Base-by-base conservation (phyloP, 2,797 vertebrate species). In the Coilia nasus region DNA sequence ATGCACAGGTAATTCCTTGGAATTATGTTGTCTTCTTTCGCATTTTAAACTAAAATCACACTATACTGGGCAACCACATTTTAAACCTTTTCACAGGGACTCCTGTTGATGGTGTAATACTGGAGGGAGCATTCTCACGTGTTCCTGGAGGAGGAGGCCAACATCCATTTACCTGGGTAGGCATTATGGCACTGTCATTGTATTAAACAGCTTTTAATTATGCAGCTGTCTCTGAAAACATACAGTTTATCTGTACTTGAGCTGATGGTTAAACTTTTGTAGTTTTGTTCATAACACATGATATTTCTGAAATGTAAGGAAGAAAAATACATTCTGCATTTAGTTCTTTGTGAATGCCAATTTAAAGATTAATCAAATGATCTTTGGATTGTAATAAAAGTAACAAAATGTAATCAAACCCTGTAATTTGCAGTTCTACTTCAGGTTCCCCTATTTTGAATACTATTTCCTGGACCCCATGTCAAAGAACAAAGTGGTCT, bases 121-220 rank as follows among this genome's bases (percentile, higher is more conserved):
- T 99, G 83, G 97, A 99, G 89, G 92, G 94, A 0, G 56, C 97
- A 2, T 97, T 97, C 87, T 95, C 94, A 80, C 91, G 78, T 83
- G 91, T 93, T 6, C 31, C 71, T 19, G 15, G 3, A 0, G 85
- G 88, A 0, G 84, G 86, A 0, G 31, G 64, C 17, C 35, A 81
- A 50, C 87, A 97, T 88, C 90, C 90, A 9, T 82, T 97, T 82
- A 15, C 81, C 80, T 96, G 92, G 95, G 97, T 97, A 93, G 83
- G 92, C 25, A 75, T 17, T 35, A 14, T 28, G 7, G n/a, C 60
- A 62, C n/a, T 9, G 15, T 31, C 14, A 54, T 10, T 54, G 14
- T 7, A 54, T 7, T 54, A 54, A 54, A 54, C 7, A 54, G 50
- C 1, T 54, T 54, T 54, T 54, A 54, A 3, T 10, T 14, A 54